Conservation (phyloP, 2,797 vertebrate species). For the Notolepis coatsorum region DNA sequence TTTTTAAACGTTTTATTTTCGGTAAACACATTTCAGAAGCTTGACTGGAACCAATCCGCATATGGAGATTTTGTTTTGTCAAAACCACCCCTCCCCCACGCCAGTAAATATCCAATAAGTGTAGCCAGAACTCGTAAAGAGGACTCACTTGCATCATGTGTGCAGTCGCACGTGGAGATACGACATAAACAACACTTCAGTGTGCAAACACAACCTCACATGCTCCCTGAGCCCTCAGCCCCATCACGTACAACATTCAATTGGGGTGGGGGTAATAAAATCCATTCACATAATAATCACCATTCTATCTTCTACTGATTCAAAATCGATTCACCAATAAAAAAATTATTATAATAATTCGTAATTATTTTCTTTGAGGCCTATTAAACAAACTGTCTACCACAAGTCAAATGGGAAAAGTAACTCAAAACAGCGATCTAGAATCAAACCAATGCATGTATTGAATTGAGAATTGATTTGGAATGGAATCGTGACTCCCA, state of each 20-base stretch:
- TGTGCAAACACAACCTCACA: slow-evolving; percentile 2
- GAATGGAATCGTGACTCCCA: too few relatives aligned
- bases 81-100: slow-evolving; percentile 20
- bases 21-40: slow-evolving; percentile 71
- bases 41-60: slow-evolving; percentile 77
- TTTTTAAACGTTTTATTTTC: slow-evolving; percentile 78
- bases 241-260: slow-evolving; percentile 23
- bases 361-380: too few relatives aligned
- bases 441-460: too few relatives aligned
- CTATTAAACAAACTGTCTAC: too few relatives aligned
- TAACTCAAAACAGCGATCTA: too few relatives aligned
- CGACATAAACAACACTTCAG: neutral
- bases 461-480: too few relatives aligned
- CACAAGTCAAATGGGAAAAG: too few relatives aligned
- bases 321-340: too few relatives aligned
- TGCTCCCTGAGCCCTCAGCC: slow-evolving; percentile 21
- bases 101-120: slow-evolving; percentile 48
- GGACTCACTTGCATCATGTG: neutral
- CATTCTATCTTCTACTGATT: too few relatives aligned
- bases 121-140: slow-evolving; percentile 27
- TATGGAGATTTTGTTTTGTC: slow-evolving; percentile 64
- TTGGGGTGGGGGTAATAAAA: too few relatives aligned
- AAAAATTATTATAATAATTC: too few relatives aligned
- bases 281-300: too few relatives aligned
- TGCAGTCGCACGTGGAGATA: slow-evolving; percentile 15